These are phyloP conservation scores for Galaxias olidus DNA, from an alignment of 2,797 vertebrate genomes.

Conservation along the genomic window DNA sequence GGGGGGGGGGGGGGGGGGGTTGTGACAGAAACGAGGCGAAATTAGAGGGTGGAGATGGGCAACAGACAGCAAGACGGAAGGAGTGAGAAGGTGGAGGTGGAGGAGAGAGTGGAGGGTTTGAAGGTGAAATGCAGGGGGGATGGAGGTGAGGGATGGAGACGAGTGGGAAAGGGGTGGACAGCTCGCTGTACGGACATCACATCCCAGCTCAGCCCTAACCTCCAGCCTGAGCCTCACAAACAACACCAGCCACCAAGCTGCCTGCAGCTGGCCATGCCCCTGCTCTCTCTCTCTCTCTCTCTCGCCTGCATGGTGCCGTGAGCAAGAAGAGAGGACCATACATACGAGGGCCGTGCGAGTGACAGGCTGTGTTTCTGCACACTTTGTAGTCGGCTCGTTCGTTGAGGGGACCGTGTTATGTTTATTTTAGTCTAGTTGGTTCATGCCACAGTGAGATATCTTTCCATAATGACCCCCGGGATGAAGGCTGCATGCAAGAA, in stretches of 20 bases:
- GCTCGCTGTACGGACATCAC: constrained; percentile 64
- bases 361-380: too few relatives aligned
- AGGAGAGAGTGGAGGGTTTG: constrained; percentile 1
- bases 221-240: constrained; percentile 45
- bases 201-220: constrained; percentile 35
- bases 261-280: too few relatives aligned
- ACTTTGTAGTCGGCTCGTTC: background rate
- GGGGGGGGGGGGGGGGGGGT: too few relatives aligned
- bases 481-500: constrained; percentile 43
- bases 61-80: too few relatives aligned
- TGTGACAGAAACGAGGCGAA: constrained; percentile 62
- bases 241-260: constrained; percentile 39
- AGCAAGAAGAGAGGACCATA: constrained; percentile 4
- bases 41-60: background rate
- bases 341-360: too few relatives aligned
- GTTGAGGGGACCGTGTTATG: too few relatives aligned
- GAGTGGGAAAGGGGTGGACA: constrained; percentile 68
- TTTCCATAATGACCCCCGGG: constrained; percentile 43
- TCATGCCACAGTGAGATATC: constrained; percentile 49
- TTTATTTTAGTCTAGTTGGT: background rate
- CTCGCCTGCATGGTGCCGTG: constrained; percentile 25
- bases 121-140: constrained; percentile 67
- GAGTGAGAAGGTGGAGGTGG: background rate
- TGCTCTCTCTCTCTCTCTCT: constrained; percentile 32
- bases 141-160: constrained; percentile 63